Base-by-base conservation (phyloP, 2,797 vertebrate genomes). In the Hipposideros larvatus region DNA sequence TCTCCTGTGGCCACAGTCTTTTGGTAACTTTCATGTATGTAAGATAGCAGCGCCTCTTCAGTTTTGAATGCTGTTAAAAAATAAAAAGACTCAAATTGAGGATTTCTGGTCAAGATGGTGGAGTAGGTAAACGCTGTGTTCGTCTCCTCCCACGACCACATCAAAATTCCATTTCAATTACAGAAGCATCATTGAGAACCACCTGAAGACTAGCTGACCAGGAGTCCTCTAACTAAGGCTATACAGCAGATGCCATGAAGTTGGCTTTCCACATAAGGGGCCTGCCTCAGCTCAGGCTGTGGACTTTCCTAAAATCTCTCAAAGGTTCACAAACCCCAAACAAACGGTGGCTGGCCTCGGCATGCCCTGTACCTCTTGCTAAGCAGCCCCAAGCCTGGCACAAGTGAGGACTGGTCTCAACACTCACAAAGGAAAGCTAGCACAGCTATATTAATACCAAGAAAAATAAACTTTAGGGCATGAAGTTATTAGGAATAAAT, bases 21-120 rank as follows among this genome's bases (percentile, higher is more conserved):
- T 86, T 99, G 98, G 96, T 99, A 99, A 71, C 95, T 98, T 59
- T 98, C 96, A 87, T 71, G 98, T 95, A 99, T 97, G 88, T 99
- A 98, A 57, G 98, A 98, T 57, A 99, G 97, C 94, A 99, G 98
- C 68, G 99, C 99, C 46, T 98, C 98, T 96, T 99, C 99, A n/a
- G 98, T 99, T 93, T 98, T 98, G 96, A 99, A 99, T 97, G 98
- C 99, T 99, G 97, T 55, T 26, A 61, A 61, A 46, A 2, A 61
- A 37, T 37, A 41, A 63, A 89, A 34, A 37, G 97, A 85, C 73
- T 2, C 46, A 94, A 43, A 71, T 41, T 31, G 46, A 66, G 28
- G 43, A 83, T 19, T n/a, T 48, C 7, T 4, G 22, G 43, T 48
- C 13, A 66, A 10, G 43, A 51, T 11, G 31, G 31, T 19, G 2